Evolutionary conservation across 2,113 vertebrate genomes (phyloP).

Genomic region (Orthonyx spaldingii): DNA sequence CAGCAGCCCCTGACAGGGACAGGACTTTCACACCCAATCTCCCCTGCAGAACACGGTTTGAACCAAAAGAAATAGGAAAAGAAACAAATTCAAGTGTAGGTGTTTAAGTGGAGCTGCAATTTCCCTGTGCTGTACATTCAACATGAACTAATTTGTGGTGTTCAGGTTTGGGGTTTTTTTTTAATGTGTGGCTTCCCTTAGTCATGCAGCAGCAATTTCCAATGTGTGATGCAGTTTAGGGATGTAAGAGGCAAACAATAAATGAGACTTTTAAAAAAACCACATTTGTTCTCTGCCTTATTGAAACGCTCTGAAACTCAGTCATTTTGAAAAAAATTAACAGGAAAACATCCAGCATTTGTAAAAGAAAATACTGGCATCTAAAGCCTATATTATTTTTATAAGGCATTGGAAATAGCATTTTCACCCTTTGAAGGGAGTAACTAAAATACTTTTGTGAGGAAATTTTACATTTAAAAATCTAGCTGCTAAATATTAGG

Average conservation of each 20-base stretch:
- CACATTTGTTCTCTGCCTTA: conserved; percentile 2
- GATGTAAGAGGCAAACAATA: conserved; percentile 47
- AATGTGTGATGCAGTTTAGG: neutral
- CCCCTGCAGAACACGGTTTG: neutral
- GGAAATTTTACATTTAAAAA: neutral
- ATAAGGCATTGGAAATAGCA: neutral
- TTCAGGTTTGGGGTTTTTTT: neutral
- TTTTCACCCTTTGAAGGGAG: neutral
- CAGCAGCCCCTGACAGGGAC: neutral
- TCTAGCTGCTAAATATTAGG: neutral
- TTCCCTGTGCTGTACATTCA: neutral
- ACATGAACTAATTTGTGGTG: neutral
- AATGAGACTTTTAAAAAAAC: conserved; percentile 38
- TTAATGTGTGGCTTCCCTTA: neutral
- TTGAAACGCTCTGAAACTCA: neutral
- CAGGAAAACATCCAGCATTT: neutral
- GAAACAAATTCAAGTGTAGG: neutral
- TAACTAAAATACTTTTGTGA: neutral
- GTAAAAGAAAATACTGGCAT: neutral
- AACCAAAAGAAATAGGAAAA: neutral
- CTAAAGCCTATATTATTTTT: neutral
- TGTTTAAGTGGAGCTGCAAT: neutral
- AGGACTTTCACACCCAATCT: neutral
- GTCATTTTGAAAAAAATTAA: neutral
- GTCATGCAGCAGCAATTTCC: neutral